phyloP scores from a whole-genome alignment of 1,140 invertebrate genomes.

The Hyles vespertilio region DNA sequence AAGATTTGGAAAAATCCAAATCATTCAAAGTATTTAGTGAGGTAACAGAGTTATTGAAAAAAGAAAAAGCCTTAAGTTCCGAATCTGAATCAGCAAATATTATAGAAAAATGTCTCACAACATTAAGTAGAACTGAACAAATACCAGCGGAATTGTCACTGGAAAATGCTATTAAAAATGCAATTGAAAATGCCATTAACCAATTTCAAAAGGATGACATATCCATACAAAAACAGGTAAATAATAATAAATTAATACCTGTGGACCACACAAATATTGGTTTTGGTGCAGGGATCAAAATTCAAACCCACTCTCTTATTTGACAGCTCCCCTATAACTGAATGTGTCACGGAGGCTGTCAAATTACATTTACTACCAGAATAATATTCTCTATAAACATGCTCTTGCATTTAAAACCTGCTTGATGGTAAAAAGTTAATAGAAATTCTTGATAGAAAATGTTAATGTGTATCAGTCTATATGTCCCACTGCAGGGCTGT shows the following conservation, averaged over 20 bases:
- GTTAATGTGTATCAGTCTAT: too few relatives aligned
- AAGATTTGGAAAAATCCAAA: slow-evolving; percentile 37
- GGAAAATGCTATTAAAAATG: slow-evolving; percentile 68
- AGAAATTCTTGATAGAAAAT: too few relatives aligned
- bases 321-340: too few relatives aligned
- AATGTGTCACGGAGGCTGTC: too few relatives aligned
- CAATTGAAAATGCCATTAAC: slow-evolving; percentile 74
- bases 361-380: too few relatives aligned
- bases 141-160: slow-evolving; percentile 38
- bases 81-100: slow-evolving; percentile 36
- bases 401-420: too few relatives aligned
- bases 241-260: neutral
- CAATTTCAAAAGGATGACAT: slow-evolving; percentile 76
- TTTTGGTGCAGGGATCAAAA: too few relatives aligned
- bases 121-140: slow-evolving; percentile 31
- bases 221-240: slow-evolving; percentile 73
- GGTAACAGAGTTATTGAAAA: slow-evolving; percentile 44
- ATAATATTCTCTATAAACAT: too few relatives aligned
- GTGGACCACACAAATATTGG: too few relatives aligned
- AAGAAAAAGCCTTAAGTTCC: slow-evolving; percentile 24
- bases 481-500: too few relatives aligned
- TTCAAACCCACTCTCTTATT: too few relatives aligned
- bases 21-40: slow-evolving; percentile 50
- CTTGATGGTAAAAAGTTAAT: too few relatives aligned
- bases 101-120: slow-evolving; percentile 39